Evolutionary conservation across 2,888 invertebrate genomes (phyloP), one percentile per base, ranked within the genome.

Genomic region (Podotricha telesiphe): DNA sequence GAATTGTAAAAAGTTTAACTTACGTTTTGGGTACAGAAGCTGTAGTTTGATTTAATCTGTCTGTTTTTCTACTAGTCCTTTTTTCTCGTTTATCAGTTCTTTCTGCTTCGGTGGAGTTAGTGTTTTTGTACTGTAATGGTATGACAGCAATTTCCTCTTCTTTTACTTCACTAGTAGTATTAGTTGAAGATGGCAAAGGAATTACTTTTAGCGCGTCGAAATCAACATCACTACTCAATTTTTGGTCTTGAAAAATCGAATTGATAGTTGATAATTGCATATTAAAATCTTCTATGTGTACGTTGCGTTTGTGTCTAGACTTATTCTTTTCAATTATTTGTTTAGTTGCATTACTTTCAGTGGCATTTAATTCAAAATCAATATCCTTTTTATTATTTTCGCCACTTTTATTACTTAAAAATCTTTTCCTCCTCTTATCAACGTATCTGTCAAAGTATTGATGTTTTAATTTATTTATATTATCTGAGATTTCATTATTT

Each of bases 11-110:
- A 22, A 48, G 7, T 10, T 20, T 11, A 20, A 83, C 91, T 86
- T 81, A 93, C 93, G 91, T 91, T 83, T 93, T 93, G 11, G 93
- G 93, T 55, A 93, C 83, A 37, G 91, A 85, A 3, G 91, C 92
- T 40, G 93, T 93, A 1, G 93, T 93, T 79, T 93, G 93, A 75
- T 93, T 93, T 1, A 93, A 75, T 73, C 92, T 84, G 73, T 93
- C 93, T 13, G 93, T 91, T 78, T 93, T 93, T 68, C 93, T 88
- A 75, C 93, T 93, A 0, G 93, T 93, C 67, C 93, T 88, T 75
- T 93, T 93, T 47, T 93, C 91, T 55, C 92, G 85, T 76, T 86
- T 91, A 47, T 92, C 92, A 28, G 87, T 72, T 67, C 83, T 77
- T 6, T 86, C 59, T 0, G 42, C 83, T 80, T 89, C 91, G 45